Evolutionary conservation across 2,888 invertebrate genomes (phyloP), one percentile per base, ranked within the genome.

Genomic region (Escarpia spicata): DNA sequence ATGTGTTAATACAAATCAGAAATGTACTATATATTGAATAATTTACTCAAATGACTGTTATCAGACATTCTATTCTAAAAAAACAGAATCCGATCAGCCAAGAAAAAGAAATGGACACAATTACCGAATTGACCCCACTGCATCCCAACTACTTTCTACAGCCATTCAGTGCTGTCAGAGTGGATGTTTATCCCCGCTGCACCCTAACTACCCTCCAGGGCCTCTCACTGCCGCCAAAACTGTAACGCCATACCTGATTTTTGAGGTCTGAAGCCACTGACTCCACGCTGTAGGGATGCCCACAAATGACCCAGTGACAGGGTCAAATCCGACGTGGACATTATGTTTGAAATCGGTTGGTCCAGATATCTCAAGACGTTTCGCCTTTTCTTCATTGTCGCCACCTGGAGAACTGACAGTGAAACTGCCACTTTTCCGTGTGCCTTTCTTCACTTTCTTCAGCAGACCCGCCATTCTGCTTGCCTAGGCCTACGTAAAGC

Each of bases 311-410:
- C 99, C 98, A 0, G 98, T 98, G 94, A 97, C 97, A 12, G 97
- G 97, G 96, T 99, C 98, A 95, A 98, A 98, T 94, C 98, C 98
- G 43, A 99, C 98, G 96, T 99, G 98, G 95, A 98, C 98, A 95
- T 98, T 97, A 95, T 98, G 98, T 94, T 98, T 97, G 43, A 99
- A 92, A 44, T 90, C 90, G 12, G 93, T 93, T 4, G 93, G 93
- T 8, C 44, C n/a, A 6, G 89, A 91, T 91, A 93, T 93, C 44
- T 31, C 37, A 3, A 52, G 43, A 19, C 91, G 43, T 91, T 31
- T 15, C 26, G 19, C 8, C 91, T 91, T 91, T 6, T 91, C 44
- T 8, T 91, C 44, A 19, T 91, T 91, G 2, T 91, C 44, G 15
- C 15, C 19, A 1, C 44, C 43, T 31, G 91, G 91, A 26, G 15